Conservation (phyloP, 2,797 vertebrate genomes). For the Trachops cirrhosus region DNA sequence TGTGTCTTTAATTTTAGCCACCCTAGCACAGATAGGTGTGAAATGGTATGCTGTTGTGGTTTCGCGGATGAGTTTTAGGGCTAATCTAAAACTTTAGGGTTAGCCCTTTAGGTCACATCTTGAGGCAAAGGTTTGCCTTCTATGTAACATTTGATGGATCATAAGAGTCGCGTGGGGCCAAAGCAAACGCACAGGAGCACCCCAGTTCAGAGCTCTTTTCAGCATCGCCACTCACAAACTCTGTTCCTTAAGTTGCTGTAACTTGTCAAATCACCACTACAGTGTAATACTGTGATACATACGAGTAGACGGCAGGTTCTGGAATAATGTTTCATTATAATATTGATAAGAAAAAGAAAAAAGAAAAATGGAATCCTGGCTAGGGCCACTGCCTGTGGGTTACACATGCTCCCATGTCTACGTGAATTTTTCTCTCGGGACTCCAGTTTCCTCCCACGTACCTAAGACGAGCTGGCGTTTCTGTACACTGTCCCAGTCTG, state of each 20-base stretch:
- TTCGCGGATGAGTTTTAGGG: neutral
- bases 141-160: neutral
- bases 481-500: neutral
- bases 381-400: neutral
- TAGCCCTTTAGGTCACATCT: neutral
- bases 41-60: neutral
- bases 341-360: neutral
- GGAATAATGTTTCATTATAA: neutral
- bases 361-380: neutral
- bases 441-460: no score
- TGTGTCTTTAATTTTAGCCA: neutral
- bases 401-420: neutral
- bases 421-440: neutral
- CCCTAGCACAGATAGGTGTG: neutral
- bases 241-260: neutral
- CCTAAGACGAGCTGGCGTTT: neutral
- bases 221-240: neutral
- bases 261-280: slow-evolving; percentile 6
- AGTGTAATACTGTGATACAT: neutral
- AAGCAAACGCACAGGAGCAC: neutral
- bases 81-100: no score
- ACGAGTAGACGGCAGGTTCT: neutral
- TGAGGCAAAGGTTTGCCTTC: neutral
- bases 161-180: neutral
- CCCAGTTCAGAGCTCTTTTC: neutral